Percentiles rank a stretch among this genome's conserved stretches.
Evolutionary conservation across 2,113 vertebrate genomes (phyloP).

Genomic region (Microcebus griseorufus): DNA sequence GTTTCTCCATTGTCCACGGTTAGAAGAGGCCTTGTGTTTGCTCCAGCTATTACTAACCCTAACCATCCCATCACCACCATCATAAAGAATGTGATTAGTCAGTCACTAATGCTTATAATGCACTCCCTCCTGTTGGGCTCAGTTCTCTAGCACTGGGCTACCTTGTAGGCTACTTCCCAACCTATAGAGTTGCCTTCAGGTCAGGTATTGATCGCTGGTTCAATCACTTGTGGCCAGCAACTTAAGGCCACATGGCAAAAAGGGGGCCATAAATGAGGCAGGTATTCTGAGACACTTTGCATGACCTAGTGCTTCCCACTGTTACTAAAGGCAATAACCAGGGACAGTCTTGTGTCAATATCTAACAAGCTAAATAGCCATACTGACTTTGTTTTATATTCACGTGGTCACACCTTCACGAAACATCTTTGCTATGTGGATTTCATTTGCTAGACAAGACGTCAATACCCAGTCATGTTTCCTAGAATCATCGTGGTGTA

Average conservation of each 20-base stretch:
- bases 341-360: background rate
- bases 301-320: background rate
- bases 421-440: background rate
- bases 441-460: background rate
- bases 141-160: background rate
- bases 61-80: background rate
- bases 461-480: background rate
- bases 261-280: background rate
- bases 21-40: background rate
- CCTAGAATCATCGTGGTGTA: background rate
- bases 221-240: background rate
- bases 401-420: background rate
- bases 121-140: background rate
- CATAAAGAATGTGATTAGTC: background rate
- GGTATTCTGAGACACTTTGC: background rate
- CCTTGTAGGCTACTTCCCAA: background rate
- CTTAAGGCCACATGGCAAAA: background rate
- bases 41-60: background rate
- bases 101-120: background rate
- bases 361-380: background rate
- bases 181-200: background rate
- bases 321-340: background rate
- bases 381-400: slow-evolving; percentile 24
- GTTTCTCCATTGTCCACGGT: background rate
- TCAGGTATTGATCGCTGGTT: background rate